phyloP scores from a whole-genome alignment of 2,888 invertebrate species.

The Acleris emargana region DNA sequence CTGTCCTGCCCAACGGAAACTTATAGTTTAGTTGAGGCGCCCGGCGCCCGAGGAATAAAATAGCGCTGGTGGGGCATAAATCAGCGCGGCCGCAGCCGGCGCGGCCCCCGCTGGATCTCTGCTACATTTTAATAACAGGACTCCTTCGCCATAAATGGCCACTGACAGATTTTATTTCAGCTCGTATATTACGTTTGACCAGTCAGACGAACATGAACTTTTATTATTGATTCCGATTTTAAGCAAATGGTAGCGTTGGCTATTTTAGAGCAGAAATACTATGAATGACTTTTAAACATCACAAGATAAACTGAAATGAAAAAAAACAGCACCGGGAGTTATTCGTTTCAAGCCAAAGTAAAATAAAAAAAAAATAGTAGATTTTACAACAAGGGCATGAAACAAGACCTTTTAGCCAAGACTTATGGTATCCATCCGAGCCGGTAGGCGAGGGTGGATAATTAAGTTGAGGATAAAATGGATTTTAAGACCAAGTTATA shows the following conservation, averaged over 20 bases:
- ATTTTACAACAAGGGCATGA: too few relatives aligned
- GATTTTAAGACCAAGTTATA: too few relatives aligned
- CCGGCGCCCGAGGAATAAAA: conserved; percentile 83
- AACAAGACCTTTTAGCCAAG: too few relatives aligned
- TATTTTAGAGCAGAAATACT: background rate
- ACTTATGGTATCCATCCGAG: too few relatives aligned
- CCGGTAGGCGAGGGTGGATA: too few relatives aligned
- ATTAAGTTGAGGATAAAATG: too few relatives aligned
- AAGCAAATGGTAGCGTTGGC: background rate
- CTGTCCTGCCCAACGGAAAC: conserved; percentile 81
- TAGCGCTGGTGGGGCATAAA: conserved; percentile 81
- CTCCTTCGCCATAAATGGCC: conserved; percentile 74
- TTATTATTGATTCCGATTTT: conserved; percentile 52
- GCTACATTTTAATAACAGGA: conserved; percentile 82
- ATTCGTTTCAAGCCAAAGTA: too few relatives aligned
- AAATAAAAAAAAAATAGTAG: too few relatives aligned
- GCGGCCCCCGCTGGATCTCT: conserved; percentile 60
- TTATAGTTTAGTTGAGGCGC: conserved; percentile 84
- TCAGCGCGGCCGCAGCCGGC: conserved; percentile 78
- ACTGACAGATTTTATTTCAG: conserved; percentile 80
- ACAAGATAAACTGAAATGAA: too few relatives aligned
- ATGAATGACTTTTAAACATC: too few relatives aligned
- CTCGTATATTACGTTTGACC: conserved; percentile 67
- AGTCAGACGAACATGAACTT: conserved; percentile 59
- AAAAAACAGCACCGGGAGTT: too few relatives aligned